phyloP scores from a whole-genome alignment of 1,140 invertebrate genomes.

The Drosophila pandora region DNA sequence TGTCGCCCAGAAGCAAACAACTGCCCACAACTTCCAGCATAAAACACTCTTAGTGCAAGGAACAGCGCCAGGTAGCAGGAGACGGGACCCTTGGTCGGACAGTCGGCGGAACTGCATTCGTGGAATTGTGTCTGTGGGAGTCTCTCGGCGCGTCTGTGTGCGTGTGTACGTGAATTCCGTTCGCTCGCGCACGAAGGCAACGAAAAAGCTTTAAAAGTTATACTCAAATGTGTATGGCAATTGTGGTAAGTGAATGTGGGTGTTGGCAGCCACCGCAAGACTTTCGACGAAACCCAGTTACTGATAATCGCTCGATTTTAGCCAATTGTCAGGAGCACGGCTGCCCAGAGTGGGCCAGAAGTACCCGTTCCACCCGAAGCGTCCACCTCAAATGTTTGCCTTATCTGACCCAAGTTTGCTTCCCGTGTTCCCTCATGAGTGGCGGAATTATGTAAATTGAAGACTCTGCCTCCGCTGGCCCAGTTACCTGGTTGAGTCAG shows the following conservation, averaged over 20 bases:
- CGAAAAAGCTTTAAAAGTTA: conserved; percentile 72
- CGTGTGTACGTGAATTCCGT: conserved; percentile 59
- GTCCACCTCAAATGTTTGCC: no score
- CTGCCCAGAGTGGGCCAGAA: no score
- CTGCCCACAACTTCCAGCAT: conserved; percentile 32
- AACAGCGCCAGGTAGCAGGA: conserved; percentile 1
- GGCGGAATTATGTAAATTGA: not conserved
- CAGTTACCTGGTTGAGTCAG: conserved; percentile 14
- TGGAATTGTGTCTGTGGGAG: conserved; percentile 37
- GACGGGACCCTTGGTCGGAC: not conserved
- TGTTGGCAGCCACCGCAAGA: not conserved
- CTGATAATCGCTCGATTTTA: not conserved
- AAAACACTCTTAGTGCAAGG: conserved; percentile 50
- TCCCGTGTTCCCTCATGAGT: no score
- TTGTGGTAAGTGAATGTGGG: conserved; percentile 64
- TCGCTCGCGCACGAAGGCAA: conserved; percentile 64
- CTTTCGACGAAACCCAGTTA: not conserved
- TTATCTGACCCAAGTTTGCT: no score
- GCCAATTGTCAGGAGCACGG: no score
- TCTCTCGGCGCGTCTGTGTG: conserved; percentile 22
- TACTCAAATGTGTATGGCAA: conserved; percentile 82
- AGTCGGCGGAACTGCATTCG: conserved; percentile 52
- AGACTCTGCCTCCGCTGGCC: conserved; percentile 18
- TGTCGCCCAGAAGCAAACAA: conserved; percentile 41
- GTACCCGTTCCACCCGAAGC: no score